Base-by-base conservation (phyloP, 35 echinoderm and acorn worm genomes). In the Holothuria glaberrima region DNA sequence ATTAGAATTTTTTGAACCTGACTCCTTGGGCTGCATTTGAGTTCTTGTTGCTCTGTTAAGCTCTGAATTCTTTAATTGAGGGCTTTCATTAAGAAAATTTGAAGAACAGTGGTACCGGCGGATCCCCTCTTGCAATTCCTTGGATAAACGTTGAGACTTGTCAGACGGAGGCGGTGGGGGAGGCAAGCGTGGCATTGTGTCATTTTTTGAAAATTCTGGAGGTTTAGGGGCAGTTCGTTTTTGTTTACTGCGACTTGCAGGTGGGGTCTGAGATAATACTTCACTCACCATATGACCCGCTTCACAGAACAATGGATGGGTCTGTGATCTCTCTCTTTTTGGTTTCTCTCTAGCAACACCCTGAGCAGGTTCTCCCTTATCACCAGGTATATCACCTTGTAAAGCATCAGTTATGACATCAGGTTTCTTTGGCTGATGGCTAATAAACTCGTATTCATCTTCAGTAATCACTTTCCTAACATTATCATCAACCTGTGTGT, bases 381-480 rank as follows among this genome's bases (percentile, higher is more conserved):
- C 29, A 16, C 31, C 80, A 54, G 13, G 50, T 5, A 54, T 9
- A 54, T 14, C 50, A 5, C 16, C 50, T 5, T 12, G 50, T 9
- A 9, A 2, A 54, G 9, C 50, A 58, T 84, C 80, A 29, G 57
- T 9, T 63, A 34, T n/a, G 14, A 10, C 20, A 7, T 25, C 27
- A 36, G 52, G n/a, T 33, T 22, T 22, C 48, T 29, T 70, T 48
- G 36, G 60, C 9, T 29, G 21, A 34, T 69, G 62, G 0, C 30
- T 71, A 25, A 87, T 62, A 21, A 87, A 18, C 65, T 87, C 85
- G 50, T 87, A 87, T 46, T 87, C 85, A 70, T 87, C 85, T 50
- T 87, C 65, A 31, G 26, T 84, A 19, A 84, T 29, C 12, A 32
- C 80, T 25, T n/a, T 26, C 16, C 36, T 59, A 5, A 27, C 12